Conservation (phyloP, 2,113 vertebrate species). For the Onychostoma macrolepis region DNA sequence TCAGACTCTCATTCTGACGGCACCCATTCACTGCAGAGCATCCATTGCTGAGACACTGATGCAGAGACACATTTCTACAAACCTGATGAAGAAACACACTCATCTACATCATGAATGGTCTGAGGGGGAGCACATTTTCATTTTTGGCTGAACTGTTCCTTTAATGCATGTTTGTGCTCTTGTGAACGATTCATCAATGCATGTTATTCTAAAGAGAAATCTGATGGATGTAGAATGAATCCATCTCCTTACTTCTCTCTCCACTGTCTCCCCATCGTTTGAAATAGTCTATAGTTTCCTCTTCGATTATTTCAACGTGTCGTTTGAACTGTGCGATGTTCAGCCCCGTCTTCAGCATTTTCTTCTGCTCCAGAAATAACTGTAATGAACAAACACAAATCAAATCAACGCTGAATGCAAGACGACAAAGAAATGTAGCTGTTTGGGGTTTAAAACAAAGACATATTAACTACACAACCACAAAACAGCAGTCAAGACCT, state of each 20-base stretch:
- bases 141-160: no score
- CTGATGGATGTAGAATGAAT: not conserved
- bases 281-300: slow-evolving; percentile 92
- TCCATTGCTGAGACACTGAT: not conserved
- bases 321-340: slow-evolving; percentile 89
- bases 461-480: no score
- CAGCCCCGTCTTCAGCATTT: slow-evolving; percentile 94
- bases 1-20: not conserved
- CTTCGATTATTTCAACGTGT: slow-evolving; percentile 88
- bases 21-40: not conserved
- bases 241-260: slow-evolving; percentile 82
- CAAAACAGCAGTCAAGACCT: no score
- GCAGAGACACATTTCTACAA: not conserved
- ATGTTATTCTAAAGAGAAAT: not conserved
- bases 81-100: not conserved
- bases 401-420: not conserved
- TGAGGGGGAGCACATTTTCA: no score
- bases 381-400: slow-evolving; percentile 59
- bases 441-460: not conserved
- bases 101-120: no score
- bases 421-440: not conserved
- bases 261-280: slow-evolving; percentile 91
- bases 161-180: not conserved
- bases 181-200: not conserved
- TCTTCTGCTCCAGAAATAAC: slow-evolving; percentile 98